phyloP scores from a whole-genome alignment of 2,888 invertebrate species.

The Drosophila peninsularis region DNA sequence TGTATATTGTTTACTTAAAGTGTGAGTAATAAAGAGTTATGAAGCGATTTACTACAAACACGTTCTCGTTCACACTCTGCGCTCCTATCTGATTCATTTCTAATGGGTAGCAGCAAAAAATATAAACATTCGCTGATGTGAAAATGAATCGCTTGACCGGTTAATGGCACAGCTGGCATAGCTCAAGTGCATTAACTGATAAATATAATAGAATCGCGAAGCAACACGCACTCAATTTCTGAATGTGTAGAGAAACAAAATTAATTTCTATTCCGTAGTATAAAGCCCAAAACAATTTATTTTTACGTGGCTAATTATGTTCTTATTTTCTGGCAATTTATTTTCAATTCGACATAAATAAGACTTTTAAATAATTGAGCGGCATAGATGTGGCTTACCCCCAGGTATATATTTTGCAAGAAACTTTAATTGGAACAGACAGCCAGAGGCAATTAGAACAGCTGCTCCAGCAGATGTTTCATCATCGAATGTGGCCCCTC shows the following conservation, averaged over 20 bases:
- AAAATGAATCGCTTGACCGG: conserved; percentile 30
- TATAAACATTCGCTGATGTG: conserved; percentile 11
- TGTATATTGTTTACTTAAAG: background rate
- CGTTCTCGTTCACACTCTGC: background rate
- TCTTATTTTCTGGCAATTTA: conserved; percentile 7
- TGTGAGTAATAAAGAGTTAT: conserved; percentile 3
- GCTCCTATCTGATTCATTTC: conserved; percentile 2
- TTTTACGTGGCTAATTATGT: background rate
- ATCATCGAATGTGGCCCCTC: background rate
- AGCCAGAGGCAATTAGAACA: conserved; percentile 4
- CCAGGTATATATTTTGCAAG: background rate
- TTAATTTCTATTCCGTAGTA: background rate
- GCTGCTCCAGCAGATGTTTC: conserved; percentile 8
- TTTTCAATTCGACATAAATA: background rate
- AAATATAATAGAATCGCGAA: background rate
- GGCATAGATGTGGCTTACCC: background rate
- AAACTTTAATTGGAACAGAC: background rate
- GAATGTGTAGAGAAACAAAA: background rate
- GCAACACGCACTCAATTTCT: background rate
- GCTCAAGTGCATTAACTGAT: conserved; percentile 30
- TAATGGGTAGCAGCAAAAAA: background rate
- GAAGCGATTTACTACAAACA: background rate
- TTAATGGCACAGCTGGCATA: conserved; percentile 40
- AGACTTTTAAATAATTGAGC: background rate
- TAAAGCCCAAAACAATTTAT: background rate